Conservation (phyloP, 2,888 invertebrate genomes). For the Epistrophe eligans region DNA sequence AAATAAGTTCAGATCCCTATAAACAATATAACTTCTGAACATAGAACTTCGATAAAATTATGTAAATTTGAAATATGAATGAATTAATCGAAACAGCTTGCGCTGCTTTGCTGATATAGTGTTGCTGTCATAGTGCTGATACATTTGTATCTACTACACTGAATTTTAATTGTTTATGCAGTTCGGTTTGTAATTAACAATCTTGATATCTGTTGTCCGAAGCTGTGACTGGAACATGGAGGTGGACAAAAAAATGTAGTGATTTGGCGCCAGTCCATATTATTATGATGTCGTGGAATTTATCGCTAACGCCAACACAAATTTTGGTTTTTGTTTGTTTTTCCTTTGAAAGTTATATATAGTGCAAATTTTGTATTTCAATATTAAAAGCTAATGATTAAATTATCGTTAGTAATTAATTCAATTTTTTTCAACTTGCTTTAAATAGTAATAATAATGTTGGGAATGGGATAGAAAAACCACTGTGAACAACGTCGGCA, state of each 20-base stretch:
- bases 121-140: constrained; percentile 34
- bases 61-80: constrained; percentile 73
- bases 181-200: constrained; percentile 65
- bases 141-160: constrained; percentile 45
- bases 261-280: constrained; percentile 69
- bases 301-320: constrained; percentile 61
- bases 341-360: neutral
- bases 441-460: neutral
- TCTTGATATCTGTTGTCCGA: constrained; percentile 36
- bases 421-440: neutral
- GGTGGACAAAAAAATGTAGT: constrained; percentile 62
- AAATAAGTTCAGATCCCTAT: constrained; percentile 46
- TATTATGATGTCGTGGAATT: constrained; percentile 69
- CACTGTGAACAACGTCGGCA: no score
- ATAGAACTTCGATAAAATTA: constrained; percentile 64
- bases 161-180: constrained; percentile 66
- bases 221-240: constrained; percentile 30
- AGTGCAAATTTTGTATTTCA: neutral
- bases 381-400: constrained; percentile 3
- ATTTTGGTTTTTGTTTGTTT: neutral
- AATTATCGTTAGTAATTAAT: neutral
- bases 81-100: constrained; percentile 59
- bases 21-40: constrained; percentile 38
- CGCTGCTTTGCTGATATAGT: constrained; percentile 28
- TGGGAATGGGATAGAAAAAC: no score